phyloP scores from a whole-genome alignment of 2,113 vertebrate species.

The Clupea harengus region DNA sequence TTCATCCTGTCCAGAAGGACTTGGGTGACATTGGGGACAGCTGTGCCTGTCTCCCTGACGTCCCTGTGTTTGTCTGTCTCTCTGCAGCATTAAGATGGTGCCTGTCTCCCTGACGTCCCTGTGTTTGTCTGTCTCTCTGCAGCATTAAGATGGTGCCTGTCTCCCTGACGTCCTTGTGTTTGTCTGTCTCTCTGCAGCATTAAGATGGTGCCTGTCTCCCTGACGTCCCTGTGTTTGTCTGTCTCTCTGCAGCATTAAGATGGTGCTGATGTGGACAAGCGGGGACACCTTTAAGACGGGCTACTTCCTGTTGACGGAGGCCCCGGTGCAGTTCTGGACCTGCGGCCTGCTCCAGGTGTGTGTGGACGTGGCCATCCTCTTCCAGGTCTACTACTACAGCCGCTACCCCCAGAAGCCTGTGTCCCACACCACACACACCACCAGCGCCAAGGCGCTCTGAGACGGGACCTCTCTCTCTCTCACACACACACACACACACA shows the following conservation, averaged over 20 bases:
- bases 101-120: background rate
- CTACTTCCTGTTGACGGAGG: conserved; percentile 92
- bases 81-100: background rate
- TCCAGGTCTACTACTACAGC: conserved; percentile 89
- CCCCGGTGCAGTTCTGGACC: conserved; percentile 92
- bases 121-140: too few relatives aligned
- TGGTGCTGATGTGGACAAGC: conserved; percentile 98
- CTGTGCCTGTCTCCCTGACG: background rate
- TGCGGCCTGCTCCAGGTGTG: conserved; percentile 92
- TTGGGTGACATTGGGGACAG: too few relatives aligned
- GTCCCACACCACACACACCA: conserved; percentile 78
- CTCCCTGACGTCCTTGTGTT: background rate
- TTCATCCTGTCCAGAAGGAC: background rate
- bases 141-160: background rate
- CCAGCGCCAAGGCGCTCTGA: conserved; percentile 92
- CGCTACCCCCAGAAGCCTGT: conserved; percentile 81
- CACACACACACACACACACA: background rate
- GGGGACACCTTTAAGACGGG: conserved; percentile 95
- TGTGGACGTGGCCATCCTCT: conserved; percentile 89
- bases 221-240: conserved; percentile 30
- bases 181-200: background rate
- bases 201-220: background rate
- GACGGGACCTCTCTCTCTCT: background rate
- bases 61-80: background rate
- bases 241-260: conserved; percentile 80